Percentiles rank a stretch among this genome's conserved stretches.
These are phyloP conservation scores for Ia io DNA, from an alignment of 2,113 vertebrate genomes.

Conservation along the genomic window DNA sequence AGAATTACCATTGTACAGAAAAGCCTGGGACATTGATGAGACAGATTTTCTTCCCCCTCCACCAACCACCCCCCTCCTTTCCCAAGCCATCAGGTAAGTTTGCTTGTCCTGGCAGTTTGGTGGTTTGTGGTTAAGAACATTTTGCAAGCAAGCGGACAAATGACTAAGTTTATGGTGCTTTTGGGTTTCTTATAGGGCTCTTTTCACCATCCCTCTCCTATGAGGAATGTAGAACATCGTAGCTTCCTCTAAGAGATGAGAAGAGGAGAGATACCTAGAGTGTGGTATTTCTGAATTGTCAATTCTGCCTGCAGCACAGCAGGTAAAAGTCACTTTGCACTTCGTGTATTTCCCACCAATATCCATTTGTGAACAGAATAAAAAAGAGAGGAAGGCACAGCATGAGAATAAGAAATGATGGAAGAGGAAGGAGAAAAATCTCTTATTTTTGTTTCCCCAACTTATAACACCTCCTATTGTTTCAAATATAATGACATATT, in stretches of 20 bases:
- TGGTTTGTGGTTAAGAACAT: not conserved
- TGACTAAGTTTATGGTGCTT: not conserved
- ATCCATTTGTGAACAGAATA: constrained; percentile 83
- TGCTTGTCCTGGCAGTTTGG: not conserved
- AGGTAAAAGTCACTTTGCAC: constrained; percentile 84
- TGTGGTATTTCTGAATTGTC: constrained; percentile 77
- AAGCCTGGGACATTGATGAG: not conserved
- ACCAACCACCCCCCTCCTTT: accelerated
- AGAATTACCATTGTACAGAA: not conserved
- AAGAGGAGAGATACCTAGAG: constrained; percentile 58
- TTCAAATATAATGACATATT: constrained; percentile 66
- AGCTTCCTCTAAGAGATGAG: constrained; percentile 64
- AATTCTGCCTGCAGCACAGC: constrained; percentile 80
- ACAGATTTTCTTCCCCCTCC: not conserved
- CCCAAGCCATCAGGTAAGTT: not conserved
- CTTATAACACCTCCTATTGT: constrained; percentile 57
- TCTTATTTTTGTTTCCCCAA: constrained; percentile 60
- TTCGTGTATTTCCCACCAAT: constrained; percentile 82
- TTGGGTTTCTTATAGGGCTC: constrained; percentile 31
- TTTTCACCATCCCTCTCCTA: constrained; percentile 67
- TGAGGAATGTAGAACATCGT: constrained; percentile 52
- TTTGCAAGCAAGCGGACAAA: not conserved
- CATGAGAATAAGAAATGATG: constrained; percentile 75
- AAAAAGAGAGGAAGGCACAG: constrained; percentile 79
- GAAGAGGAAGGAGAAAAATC: constrained; percentile 74